Percentiles rank a stretch among this genome's conserved stretches.
These are phyloP conservation scores for Agrilus biguttatus DNA, from an alignment of 2,888 invertebrate species.

Conservation along the genomic window DNA sequence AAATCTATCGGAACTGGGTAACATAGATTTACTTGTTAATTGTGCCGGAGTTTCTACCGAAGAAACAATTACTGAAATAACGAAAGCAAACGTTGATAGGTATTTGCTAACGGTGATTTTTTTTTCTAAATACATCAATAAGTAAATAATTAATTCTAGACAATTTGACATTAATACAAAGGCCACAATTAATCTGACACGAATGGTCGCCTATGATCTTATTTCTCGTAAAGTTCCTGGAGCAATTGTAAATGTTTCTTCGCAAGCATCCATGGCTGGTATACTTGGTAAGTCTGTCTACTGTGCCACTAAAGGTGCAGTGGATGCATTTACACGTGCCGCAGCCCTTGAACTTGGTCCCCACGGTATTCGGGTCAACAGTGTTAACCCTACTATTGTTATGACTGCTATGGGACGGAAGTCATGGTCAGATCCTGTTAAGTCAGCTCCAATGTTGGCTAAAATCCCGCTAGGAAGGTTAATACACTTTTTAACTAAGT, in stretches of 20 bases:
- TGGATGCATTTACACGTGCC: constrained; percentile 69
- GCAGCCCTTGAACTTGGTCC: constrained; percentile 80
- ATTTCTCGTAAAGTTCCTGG: constrained; percentile 55
- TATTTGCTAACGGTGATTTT: no score
- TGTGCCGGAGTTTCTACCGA: no score
- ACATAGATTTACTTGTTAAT: no score
- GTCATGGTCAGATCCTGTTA: constrained; percentile 72
- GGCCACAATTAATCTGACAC: constrained; percentile 70
- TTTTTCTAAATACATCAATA: no score
- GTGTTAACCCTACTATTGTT: constrained; percentile 92
- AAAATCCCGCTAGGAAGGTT: no score
- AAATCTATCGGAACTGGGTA: no score
- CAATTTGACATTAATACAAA: constrained; percentile 70
- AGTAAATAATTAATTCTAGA: constrained; percentile 33
- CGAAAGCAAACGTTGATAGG: no score
- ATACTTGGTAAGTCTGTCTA: constrained; percentile 66
- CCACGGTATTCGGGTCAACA: constrained; percentile 74
- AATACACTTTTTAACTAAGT: no score
- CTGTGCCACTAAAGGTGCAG: constrained; percentile 75
- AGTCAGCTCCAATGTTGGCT: constrained; percentile 55
- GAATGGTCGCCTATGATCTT: constrained; percentile 64
- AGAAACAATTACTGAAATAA: no score
- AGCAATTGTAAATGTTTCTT: constrained; percentile 82
- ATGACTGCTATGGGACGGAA: constrained; percentile 77
- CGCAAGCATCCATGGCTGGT: constrained; percentile 66